Percentiles rank a stretch among this genome's conserved stretches.
Conservation (phyloP, 2,113 vertebrate genomes). For the Rhegmatorhina hoffmannsi region DNA sequence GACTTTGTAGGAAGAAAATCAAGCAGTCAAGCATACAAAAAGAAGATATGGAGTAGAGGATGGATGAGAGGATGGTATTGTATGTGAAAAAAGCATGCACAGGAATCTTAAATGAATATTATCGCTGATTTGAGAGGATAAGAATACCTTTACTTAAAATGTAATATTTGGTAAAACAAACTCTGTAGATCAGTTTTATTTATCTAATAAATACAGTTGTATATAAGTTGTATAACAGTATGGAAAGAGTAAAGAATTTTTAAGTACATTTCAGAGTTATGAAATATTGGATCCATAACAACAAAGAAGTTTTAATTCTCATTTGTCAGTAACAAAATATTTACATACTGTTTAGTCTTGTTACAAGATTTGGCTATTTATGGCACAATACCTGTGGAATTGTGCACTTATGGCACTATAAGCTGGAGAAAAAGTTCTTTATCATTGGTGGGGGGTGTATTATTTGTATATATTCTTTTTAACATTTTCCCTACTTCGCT, state of each 20-base stretch:
- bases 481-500: background rate
- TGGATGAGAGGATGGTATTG: background rate
- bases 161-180: background rate
- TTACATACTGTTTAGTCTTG: background rate
- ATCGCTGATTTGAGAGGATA: background rate
- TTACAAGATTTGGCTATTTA: background rate
- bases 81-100: background rate
- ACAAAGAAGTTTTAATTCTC: background rate
- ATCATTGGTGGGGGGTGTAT: background rate
- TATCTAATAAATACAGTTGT: background rate
- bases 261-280: background rate
- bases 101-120: background rate
- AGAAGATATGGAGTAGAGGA: background rate
- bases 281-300: background rate
- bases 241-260: background rate
- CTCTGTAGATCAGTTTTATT: background rate
- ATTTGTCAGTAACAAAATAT: background rate
- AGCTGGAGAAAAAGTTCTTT: background rate
- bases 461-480: background rate
- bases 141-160: background rate
- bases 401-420: background rate
- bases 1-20: background rate
- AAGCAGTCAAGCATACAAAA: background rate
- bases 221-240: background rate
- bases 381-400: background rate